Base-by-base conservation (phyloP, 2,888 invertebrate genomes). In the Harmothoe impar region DNA sequence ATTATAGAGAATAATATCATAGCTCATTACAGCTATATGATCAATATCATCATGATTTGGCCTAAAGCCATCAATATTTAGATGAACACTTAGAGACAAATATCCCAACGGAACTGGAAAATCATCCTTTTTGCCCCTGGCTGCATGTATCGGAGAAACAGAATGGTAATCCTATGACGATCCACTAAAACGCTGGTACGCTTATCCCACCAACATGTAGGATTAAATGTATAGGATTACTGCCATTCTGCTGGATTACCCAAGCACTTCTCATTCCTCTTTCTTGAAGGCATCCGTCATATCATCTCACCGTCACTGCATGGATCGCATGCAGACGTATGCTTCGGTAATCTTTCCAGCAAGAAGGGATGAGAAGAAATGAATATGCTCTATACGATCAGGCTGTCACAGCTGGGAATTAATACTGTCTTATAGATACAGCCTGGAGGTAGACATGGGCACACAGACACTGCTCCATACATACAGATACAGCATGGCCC, bases 211-310 rank as follows among this genome's bases (percentile, higher is more conserved):
- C 29, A 31, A 31, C 77, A 0, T 31, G 17, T 25, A 25, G 31
- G 77, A 77, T 77, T n/a, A 77, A 77, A 25, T 20, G n/a, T 77
- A 77, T 77, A 77, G 77, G 77, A 77, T 77, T 29, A 77, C 29
- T n/a, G 17, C 31, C 77, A 31, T 20, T 25, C 3, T 31, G n/a
- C 1, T 31, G 77, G 77, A 25, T 77, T 77, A 77, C 77, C 20
- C 77, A 31, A n/a, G 3, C 23, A 62, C 20, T 62, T 62, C 62
- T 62, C 62, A n/a, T 1, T 62, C n/a, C 62, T n/a, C 62, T n/a
- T 20, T 62, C 62, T 62, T 62, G 62, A n/a, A 20, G 62, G n/a
- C 62, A n/a, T 15, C 15, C n/a, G 20, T 3, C 7, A n/a, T n/a
- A 15, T 15, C 20, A 15, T 7, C n/a, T 62, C n/a, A n/a, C 62